Evolutionary conservation across 1,140 invertebrate genomes (phyloP).

Genomic region (Saccostrea echinata): DNA sequence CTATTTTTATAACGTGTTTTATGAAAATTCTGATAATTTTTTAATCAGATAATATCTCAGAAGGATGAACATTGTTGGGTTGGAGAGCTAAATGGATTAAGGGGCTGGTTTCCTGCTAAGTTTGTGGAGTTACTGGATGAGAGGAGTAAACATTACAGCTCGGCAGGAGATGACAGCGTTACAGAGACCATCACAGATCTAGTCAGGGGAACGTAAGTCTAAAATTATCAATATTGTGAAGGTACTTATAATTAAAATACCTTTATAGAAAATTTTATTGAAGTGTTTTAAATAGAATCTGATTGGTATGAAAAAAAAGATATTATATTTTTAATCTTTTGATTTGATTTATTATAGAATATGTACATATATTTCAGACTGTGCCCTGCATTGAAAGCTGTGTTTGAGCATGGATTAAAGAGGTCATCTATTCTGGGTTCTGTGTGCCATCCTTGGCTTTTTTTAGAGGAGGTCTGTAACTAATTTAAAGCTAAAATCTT

Average conservation of each 20-base stretch:
- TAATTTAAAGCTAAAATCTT: slow-evolving; percentile 2
- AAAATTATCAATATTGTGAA: neutral
- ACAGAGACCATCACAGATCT: slow-evolving; percentile 97
- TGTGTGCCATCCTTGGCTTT: slow-evolving; percentile 98
- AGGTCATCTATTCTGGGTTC: slow-evolving; percentile 88
- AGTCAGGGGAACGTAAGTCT: slow-evolving; percentile 90
- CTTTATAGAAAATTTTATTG: neutral
- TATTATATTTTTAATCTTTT: neutral
- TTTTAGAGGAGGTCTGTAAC: slow-evolving; percentile 92
- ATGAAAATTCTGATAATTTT: slow-evolving; percentile 27
- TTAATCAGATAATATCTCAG: slow-evolving; percentile 90
- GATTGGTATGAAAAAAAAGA: neutral
- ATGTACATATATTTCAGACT: slow-evolving; percentile 81
- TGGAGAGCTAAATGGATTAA: slow-evolving; percentile 97
- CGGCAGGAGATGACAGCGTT: slow-evolving; percentile 97
- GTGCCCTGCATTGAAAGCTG: slow-evolving; percentile 95
- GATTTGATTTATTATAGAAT: no score
- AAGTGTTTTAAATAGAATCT: neutral
- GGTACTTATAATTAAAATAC: neutral
- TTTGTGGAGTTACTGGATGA: slow-evolving; percentile 98
- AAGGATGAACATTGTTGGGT: slow-evolving; percentile 99
- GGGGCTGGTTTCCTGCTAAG: slow-evolving; percentile 99
- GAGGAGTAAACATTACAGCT: slow-evolving; percentile 93
- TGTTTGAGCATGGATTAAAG: slow-evolving; percentile 97
- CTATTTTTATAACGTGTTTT: no score